These are phyloP conservation scores for Mohoua ochrocephala DNA, from an alignment of 2,113 vertebrate genomes.

Conservation along the genomic window DNA sequence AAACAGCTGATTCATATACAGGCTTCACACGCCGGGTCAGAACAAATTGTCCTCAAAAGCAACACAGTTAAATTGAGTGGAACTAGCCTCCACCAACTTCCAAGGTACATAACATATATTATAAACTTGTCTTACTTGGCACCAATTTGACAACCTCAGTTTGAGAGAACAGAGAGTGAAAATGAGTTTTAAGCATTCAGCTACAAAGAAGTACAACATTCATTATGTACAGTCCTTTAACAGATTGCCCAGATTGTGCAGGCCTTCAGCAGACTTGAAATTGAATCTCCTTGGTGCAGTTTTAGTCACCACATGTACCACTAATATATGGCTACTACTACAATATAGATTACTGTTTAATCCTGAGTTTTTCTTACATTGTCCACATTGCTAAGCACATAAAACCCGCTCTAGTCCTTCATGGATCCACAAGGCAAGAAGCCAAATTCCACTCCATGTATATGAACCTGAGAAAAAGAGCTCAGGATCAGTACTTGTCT, in stretches of 20 bases:
- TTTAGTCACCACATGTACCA: background rate
- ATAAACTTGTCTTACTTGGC: slow-evolving; percentile 58
- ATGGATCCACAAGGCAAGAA: background rate
- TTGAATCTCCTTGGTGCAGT: background rate
- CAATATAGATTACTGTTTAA: background rate
- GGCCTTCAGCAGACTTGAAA: slow-evolving; percentile 3
- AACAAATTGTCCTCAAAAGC: slow-evolving; percentile 53
- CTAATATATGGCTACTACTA: background rate
- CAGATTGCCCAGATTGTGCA: slow-evolving; percentile 48
- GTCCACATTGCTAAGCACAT: background rate
- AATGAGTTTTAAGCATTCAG: slow-evolving; percentile 50
- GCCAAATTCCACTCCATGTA: background rate
- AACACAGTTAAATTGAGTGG: slow-evolving; percentile 67
- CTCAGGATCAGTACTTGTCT: background rate
- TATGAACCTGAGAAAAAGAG: background rate
- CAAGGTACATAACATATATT: slow-evolving; percentile 44
- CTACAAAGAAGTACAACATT: slow-evolving; percentile 21
- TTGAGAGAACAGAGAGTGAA: slow-evolving; percentile 40
- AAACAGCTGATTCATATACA: slow-evolving; percentile 14
- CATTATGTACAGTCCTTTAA: slow-evolving; percentile 20
- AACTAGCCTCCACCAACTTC: slow-evolving; percentile 58
- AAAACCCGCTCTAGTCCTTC: background rate
- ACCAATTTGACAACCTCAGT: slow-evolving; percentile 50
- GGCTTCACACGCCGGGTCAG: slow-evolving; percentile 19
- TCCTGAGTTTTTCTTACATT: background rate